A percentile compares a stretch with the other conserved stretches of the same genome.
These are phyloP conservation scores for Leptoclinus maculatus DNA, from an alignment of 2,797 vertebrate genomes.

Conservation along the genomic window DNA sequence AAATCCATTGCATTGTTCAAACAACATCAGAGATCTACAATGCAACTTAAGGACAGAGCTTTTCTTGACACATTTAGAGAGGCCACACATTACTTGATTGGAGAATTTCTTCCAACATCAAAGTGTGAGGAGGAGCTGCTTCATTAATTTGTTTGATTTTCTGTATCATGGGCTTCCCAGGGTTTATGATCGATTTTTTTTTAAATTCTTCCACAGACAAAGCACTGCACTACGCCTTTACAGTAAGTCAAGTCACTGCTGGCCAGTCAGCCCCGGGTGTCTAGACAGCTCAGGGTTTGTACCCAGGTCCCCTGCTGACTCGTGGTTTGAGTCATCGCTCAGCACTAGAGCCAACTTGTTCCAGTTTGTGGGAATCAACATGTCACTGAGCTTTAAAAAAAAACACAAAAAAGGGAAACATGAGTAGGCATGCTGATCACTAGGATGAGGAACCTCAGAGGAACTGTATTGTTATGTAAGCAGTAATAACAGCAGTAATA, in stretches of 20 bases:
- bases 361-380: conserved; percentile 47
- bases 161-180: background rate
- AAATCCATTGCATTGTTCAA: background rate
- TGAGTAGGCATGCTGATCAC: conserved; percentile 46
- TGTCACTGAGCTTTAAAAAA: conserved; percentile 23
- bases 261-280: conserved; percentile 41
- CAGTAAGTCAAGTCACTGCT: conserved; percentile 38
- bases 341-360: conserved; percentile 62
- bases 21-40: background rate
- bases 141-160: background rate
- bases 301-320: conserved; percentile 42
- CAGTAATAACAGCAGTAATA: background rate
- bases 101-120: conserved; percentile 12
- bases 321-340: conserved; percentile 63
- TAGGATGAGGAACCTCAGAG: conserved; percentile 3
- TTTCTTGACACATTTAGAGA: background rate
- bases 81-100: background rate
- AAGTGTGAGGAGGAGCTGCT: conserved; percentile 1
- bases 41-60: background rate
- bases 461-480: conserved; percentile 2
- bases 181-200: conserved; percentile 13
- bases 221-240: background rate
- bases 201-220: conserved; percentile 13
- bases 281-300: conserved; percentile 59
- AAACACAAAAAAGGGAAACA: conserved; percentile 15